These are phyloP conservation scores for Fratercula arctica DNA, from an alignment of 2,797 vertebrate genomes.

Conservation along the genomic window DNA sequence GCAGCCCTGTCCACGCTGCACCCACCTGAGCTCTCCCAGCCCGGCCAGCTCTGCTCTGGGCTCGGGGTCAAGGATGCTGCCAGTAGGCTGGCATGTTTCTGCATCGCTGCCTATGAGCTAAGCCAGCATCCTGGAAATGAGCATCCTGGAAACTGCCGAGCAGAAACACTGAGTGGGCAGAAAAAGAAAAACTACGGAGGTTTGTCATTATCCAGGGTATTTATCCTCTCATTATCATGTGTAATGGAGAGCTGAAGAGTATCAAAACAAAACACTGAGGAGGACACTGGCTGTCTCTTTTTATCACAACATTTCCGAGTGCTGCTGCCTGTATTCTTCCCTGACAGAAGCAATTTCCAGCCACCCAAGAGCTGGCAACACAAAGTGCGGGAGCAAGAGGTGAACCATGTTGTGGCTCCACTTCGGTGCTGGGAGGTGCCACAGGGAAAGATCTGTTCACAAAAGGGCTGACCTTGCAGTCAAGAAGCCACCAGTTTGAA, in stretches of 20 bases:
- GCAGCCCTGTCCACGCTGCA: not conserved
- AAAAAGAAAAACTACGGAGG: not conserved
- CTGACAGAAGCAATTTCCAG: not conserved
- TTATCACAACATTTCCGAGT: not conserved
- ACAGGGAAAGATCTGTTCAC: not conserved
- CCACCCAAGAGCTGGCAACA: not conserved
- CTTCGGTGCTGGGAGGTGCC: not conserved
- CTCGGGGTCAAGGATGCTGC: not conserved
- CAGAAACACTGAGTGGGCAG: slow-evolving; percentile 24
- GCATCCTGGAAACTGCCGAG: fast-evolving
- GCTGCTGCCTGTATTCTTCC: not conserved
- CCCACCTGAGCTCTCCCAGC: not conserved
- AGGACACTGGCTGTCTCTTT: slow-evolving; percentile 10
- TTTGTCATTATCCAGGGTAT: slow-evolving; percentile 18
- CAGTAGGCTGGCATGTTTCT: not conserved
- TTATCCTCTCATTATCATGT: not conserved
- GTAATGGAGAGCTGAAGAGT: slow-evolving; percentile 21
- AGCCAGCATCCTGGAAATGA: not conserved
- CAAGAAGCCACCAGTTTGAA: not conserved
- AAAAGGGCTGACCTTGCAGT: not conserved
- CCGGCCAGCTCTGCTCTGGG: fast-evolving
- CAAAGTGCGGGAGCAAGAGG: not conserved
- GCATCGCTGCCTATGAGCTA: not conserved
- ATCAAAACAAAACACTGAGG: slow-evolving; percentile 36
- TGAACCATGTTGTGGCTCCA: not conserved